A percentile compares a stretch with the other conserved stretches of the same genome.
Evolutionary conservation across 2,797 vertebrate species (phyloP).

Genomic region (Atherinosoma microstoma): DNA sequence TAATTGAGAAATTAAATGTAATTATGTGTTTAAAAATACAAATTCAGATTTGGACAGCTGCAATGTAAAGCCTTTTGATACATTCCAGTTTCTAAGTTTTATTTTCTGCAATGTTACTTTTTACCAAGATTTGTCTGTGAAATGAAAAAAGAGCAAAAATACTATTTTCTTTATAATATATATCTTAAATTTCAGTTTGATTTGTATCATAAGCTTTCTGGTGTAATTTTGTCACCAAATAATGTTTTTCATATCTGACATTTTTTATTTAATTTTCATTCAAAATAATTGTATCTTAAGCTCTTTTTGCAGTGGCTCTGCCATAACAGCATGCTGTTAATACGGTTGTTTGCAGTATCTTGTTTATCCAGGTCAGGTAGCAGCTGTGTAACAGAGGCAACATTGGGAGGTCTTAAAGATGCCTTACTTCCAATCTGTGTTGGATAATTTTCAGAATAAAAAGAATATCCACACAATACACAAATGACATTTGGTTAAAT

Average conservation of each 20-base stretch:
- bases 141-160: neutral
- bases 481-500: neutral
- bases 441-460: slow-evolving; percentile 14
- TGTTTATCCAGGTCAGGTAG: slow-evolving; percentile 67
- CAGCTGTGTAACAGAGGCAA: slow-evolving; percentile 50
- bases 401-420: slow-evolving; percentile 32
- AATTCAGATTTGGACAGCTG: neutral
- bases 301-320: neutral
- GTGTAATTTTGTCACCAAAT: neutral
- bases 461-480: neutral
- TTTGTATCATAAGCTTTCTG: neutral
- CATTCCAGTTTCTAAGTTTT: neutral
- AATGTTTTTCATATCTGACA: neutral
- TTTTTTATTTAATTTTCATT: too few relatives aligned
- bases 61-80: neutral
- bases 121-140: neutral
- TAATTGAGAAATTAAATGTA: neutral
- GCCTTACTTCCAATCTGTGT: slow-evolving; percentile 10
- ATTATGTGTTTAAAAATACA: slow-evolving; percentile 3
- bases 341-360: slow-evolving; percentile 39
- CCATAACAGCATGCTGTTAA: slow-evolving; percentile 9
- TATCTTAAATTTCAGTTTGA: neutral
- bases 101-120: neutral
- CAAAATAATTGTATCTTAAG: too few relatives aligned
- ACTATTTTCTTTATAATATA: neutral